Base-by-base conservation (phyloP, 2,888 invertebrate genomes). In the Mongoloraphidia duomilia region DNA sequence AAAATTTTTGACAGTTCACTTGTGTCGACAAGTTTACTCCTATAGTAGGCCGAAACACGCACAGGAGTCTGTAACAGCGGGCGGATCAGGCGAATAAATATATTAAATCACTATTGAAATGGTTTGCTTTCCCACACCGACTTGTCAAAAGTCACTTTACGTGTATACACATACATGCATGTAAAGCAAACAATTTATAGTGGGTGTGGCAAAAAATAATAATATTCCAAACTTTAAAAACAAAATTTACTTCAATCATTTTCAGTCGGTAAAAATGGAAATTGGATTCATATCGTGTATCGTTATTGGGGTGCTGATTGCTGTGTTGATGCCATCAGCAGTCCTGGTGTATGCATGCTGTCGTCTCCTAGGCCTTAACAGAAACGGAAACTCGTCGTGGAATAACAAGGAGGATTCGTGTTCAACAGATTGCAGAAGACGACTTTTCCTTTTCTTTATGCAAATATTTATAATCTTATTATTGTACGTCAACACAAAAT, bases 221-320 rank as follows among this genome's bases (percentile, higher is more conserved):
- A n/a, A n/a, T n/a, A n/a, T 26, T 26, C 26, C 26, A 26, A 6
- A 26, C 26, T 26, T 26, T 26, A 26, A 6, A 1, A 26, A 6
- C 26, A 3, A 26, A 26, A 26, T 26, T 5, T 6, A 3, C 8
- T 38, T 13, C 17, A 17, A 3, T 41, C 39, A 26, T 39, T 39
- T 40, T 42, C 70, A 84, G 84, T 77, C 81, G 44, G 71, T 84
- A 59, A 79, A 78, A 67, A 72, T 82, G 60, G 84, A 84, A 63
- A 79, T 79, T 11, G 79, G 79, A 39, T 82, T 84, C 62, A 70
- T 84, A 51, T 74, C 72, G 12, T 69, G 79, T 57, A 72, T 82
- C 60, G 73, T 77, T 53, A 63, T 78, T 42, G 79, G 80, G 56
- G 70, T 76, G 45, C 70, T 80, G 59, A 68, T 83, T 55, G 77